Evolutionary conservation across 64 coral and sea anemone species (phyloP).

Genomic region (Exaiptasia diaphana): DNA sequence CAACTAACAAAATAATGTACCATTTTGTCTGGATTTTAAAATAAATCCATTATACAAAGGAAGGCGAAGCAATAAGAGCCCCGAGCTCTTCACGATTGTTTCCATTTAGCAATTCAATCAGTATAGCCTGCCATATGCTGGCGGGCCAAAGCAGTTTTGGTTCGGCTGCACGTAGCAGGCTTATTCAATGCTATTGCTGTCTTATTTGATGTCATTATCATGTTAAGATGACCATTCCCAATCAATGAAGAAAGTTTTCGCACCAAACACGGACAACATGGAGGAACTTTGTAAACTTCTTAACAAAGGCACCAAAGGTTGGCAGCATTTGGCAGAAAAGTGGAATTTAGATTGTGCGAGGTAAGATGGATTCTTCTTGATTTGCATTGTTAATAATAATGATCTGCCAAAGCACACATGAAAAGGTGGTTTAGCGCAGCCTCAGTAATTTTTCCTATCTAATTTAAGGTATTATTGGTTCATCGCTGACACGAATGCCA

Average conservation of each 20-base stretch:
- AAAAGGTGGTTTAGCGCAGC: no score
- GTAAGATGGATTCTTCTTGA: background rate
- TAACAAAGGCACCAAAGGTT: background rate
- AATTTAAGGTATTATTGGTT: no score
- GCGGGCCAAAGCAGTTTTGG: no score
- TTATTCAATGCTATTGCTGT: background rate
- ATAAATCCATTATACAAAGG: background rate
- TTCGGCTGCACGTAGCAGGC: background rate
- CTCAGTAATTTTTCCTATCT: no score
- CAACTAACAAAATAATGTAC: background rate
- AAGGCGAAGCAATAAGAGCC: background rate
- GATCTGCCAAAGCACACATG: background rate
- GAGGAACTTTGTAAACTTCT: background rate
- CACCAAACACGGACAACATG: background rate
- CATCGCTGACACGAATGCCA: no score
- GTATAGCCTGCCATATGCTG: no score
- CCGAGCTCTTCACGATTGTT: background rate
- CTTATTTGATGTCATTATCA: background rate
- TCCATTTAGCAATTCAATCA: background rate
- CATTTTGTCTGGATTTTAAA: background rate
- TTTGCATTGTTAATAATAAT: background rate
- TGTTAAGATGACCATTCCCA: background rate
- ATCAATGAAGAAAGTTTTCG: background rate
- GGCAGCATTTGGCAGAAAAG: background rate
- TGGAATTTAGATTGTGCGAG: background rate